Evolutionary conservation across 1,140 invertebrate species (phyloP).

Genomic region (Wasmannia auropunctata): DNA sequence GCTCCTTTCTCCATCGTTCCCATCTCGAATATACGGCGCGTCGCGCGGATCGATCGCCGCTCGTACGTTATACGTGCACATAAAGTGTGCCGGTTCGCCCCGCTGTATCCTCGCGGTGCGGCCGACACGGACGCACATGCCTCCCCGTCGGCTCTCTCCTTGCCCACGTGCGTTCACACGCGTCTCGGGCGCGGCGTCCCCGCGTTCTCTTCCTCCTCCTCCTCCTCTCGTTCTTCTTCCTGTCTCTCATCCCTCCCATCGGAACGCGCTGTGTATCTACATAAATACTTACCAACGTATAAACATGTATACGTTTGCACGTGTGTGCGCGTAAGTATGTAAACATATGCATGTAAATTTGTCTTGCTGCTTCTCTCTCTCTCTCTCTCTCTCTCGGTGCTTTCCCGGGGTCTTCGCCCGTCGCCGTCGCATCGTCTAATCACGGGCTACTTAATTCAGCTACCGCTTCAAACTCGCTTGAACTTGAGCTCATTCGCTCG

Average conservation of each 20-base stretch:
- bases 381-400: too few relatives aligned
- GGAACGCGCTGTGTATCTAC: background rate
- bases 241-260: background rate
- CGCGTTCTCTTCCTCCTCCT: slow-evolving; percentile 33
- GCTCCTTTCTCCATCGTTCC: slow-evolving; percentile 23
- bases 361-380: background rate
- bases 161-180: slow-evolving; percentile 65
- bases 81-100: slow-evolving; percentile 38
- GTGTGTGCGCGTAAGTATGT: background rate
- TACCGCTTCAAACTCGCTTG: too few relatives aligned
- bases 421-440: background rate
- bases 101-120: background rate
- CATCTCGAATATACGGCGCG: background rate
- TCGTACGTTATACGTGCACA: slow-evolving; percentile 22
- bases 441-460: background rate
- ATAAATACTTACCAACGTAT: background rate
- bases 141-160: slow-evolving; percentile 37
- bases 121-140: background rate
- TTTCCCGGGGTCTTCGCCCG: background rate
- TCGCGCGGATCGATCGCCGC: slow-evolving; percentile 39
- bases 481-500: too few relatives aligned
- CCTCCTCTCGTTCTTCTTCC: background rate
- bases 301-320: background rate
- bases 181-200: slow-evolving; percentile 21
- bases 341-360: background rate